phyloP scores from a whole-genome alignment of 2,888 invertebrate species.

The Mythimna loreyi region DNA sequence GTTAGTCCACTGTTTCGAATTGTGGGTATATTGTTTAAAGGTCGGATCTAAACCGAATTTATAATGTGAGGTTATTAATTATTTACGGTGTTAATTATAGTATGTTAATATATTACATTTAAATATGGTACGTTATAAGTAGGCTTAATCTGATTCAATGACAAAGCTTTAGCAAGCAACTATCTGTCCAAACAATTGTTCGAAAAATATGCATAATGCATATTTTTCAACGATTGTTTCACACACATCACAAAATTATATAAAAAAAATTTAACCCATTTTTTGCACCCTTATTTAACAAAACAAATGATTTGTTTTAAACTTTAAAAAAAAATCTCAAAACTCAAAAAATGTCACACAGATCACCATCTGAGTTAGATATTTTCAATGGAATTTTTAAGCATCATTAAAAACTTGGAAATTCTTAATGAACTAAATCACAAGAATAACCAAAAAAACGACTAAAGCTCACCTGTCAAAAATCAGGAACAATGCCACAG shows the following conservation, averaged over 20 bases:
- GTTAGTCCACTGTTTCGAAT: slow-evolving; percentile 24
- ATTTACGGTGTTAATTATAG: not conserved
- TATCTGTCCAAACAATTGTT: too few relatives aligned
- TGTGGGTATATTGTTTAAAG: slow-evolving; percentile 5
- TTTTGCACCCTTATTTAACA: too few relatives aligned
- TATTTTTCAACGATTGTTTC: too few relatives aligned
- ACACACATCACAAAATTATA: too few relatives aligned
- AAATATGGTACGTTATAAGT: not conserved
- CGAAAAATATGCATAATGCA: too few relatives aligned
- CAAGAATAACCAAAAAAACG: too few relatives aligned
- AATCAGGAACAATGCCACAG: slow-evolving; percentile 12
- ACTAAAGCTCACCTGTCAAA: slow-evolving; percentile 11
- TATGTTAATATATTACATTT: not conserved
- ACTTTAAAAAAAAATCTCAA: not conserved
- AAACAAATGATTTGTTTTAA: not conserved
- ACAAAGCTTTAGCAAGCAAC: too few relatives aligned
- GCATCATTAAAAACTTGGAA: not conserved
- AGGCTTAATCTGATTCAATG: not conserved
- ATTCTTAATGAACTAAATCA: not conserved
- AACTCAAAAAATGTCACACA: too few relatives aligned
- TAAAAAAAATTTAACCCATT: too few relatives aligned
- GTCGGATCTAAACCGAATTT: slow-evolving; percentile 9
- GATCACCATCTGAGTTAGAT: not conserved
- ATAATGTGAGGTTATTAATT: not conserved
- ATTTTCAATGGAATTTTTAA: not conserved